Base-by-base conservation (phyloP, 1,140 invertebrate genomes). In the Macrobrachium rosenbergii region DNA sequence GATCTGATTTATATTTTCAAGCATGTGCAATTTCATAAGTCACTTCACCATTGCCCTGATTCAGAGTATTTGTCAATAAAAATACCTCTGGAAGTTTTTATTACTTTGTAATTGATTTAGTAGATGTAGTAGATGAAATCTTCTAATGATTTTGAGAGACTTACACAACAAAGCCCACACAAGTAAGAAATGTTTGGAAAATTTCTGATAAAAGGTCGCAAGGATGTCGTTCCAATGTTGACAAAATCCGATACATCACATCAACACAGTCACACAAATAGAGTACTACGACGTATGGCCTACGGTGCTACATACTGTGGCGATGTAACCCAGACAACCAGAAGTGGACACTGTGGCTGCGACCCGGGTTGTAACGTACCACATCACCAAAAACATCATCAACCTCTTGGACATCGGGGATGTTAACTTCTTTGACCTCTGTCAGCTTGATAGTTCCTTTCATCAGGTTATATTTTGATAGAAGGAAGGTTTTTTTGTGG, bases 381-480 rank as follows among this genome's bases (percentile, higher is more conserved):
- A 86, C 83, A 86, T 86, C 76, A 86, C 83, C 83, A 78, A 86
- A 86, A 86, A 67, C 21, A 80, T 52, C 45, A 45, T 60, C 69
- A 52, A 72, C 69, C 5, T 28, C 69, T 72, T 72, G 23, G 37
- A 72, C 69, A 28, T 43, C 69, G 37, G 37, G 23, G 21, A 2
- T 52, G 52, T 52, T 5, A 5, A 52, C 12, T 60, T 60, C 45
- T 86, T 58, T 64, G 21, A 80, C 64, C 75, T 78, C 63, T 77
- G 78, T 72, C 17, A 23, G 12, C 76, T 72, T 67, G 45, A 79
- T 28, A 17, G 58, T 28, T 60, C 62, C n/a, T n/a, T 0, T 45
- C 5, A 52, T 73, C 14, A 11, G 12, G 17, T 14, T 72, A 45
- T n/a, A 16, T 52, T 82, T 23, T 17, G 19, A 2, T 72, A 52